Conservation (phyloP, 2,113 vertebrate genomes). For the Scophthalmus maximus region DNA sequence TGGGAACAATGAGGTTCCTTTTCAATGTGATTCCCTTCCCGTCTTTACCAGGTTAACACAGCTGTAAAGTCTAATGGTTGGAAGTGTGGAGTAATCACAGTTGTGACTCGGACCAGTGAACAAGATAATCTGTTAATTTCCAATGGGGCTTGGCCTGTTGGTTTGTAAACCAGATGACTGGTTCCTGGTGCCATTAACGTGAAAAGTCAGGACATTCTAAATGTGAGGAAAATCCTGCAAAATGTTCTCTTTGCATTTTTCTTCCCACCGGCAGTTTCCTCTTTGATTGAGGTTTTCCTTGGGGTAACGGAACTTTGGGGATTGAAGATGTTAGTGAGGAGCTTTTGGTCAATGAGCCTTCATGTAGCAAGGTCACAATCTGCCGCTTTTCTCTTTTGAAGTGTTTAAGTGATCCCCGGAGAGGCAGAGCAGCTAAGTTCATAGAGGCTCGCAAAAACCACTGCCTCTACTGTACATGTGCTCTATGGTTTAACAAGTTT, state of each 20-base stretch:
- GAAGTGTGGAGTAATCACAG: conserved; percentile 75
- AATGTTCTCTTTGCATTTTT: conserved; percentile 8
- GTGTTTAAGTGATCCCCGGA: conserved; percentile 80
- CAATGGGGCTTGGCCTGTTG: conserved; percentile 63
- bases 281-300: conserved; percentile 52
- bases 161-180: conserved; percentile 70
- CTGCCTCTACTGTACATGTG: conserved; percentile 47
- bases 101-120: conserved; percentile 80
- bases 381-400: conserved; percentile 73
- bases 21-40: conserved; percentile 43
- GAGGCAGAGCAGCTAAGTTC: conserved; percentile 60
- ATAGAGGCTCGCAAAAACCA: conserved; percentile 45
- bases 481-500: conserved; percentile 57
- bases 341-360: conserved; percentile 79
- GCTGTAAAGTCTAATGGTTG: conserved; percentile 76
- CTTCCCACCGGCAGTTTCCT: neutral
- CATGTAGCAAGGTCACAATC: conserved; percentile 70
- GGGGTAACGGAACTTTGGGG: conserved; percentile 63
- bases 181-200: conserved; percentile 26
- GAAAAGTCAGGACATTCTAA: conserved; percentile 47
- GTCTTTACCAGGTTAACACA: conserved; percentile 66
- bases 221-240: conserved; percentile 37
- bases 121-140: conserved; percentile 81
- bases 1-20: conserved; percentile 62
- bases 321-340: conserved; percentile 63